Evolutionary conservation across 2,888 invertebrate species (phyloP), one percentile per base, ranked within the genome.

Genomic region (Caradrina kadenii): DNA sequence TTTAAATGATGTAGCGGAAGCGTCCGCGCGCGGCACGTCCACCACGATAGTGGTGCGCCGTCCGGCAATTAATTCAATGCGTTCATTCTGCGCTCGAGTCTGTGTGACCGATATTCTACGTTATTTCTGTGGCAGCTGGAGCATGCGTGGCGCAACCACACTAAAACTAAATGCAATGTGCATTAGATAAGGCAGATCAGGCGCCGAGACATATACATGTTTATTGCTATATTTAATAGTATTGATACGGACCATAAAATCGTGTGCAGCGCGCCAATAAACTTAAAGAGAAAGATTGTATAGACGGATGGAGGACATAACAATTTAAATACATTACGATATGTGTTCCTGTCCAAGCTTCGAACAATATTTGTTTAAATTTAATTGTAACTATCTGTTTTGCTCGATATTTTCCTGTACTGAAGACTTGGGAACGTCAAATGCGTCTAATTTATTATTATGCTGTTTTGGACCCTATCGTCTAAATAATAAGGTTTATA

Each of bases 21-120:
- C 95, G 95, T 93, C 93, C 94, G 93, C 94, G 82, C 94, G 92
- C 92, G 89, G 88, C 88, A 88, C 91, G 92, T 88, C 90, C 93
- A 87, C 88, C 84, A 87, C 93, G 93, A 91, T 94, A 94, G 92
- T 93, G 93, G 78, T 91, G 89, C 86, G 87, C 86, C 87, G 89
- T 89, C 84, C 90, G 87, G 89, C 91, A 94, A 95, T 95, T 94
- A 95, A 94, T 92, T 90, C 89, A 89, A 91, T 90, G 92, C 92
- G 92, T 91, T 92, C 93, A 89, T 90, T 91, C 91, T 85, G 88
- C 88, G 81, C 88, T 84, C 69, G 93, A 90, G 92, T 92, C 93
- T 90, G 90, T 90, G 89, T 96, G 96, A 95, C 96, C 96, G 96
- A 96, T 95, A 95, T 96, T 94, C 93, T 85, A 90, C 93, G 94